Conservation (phyloP, 2,797 vertebrate genomes). For the Hafferia zeledoni region DNA sequence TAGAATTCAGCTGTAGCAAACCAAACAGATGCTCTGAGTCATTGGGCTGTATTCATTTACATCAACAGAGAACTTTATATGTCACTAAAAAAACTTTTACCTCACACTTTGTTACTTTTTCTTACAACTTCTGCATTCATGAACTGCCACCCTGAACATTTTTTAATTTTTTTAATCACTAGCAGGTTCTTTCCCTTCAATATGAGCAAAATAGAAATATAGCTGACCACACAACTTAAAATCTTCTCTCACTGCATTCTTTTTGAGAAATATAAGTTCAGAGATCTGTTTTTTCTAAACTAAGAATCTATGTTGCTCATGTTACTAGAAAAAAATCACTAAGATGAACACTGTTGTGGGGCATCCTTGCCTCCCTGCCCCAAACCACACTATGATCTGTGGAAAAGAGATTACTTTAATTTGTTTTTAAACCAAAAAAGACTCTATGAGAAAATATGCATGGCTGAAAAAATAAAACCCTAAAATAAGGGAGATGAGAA, state of each 20-base stretch:
- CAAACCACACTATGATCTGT: not conserved
- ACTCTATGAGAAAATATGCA: not conserved
- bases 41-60: not conserved
- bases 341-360: not conserved
- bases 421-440: not conserved
- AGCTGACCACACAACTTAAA: not conserved
- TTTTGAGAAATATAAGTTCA: not conserved
- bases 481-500: not conserved
- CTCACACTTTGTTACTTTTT: not conserved
- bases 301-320: not conserved
- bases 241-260: not conserved
- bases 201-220: not conserved
- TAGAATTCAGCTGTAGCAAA: slow-evolving; percentile 10
- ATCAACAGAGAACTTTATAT: not conserved
- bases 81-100: not conserved
- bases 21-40: not conserved
- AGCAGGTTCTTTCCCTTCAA: not conserved
- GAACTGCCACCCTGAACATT: not conserved
- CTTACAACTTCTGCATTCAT: not conserved
- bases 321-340: not conserved
- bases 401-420: not conserved
- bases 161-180: not conserved
- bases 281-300: not conserved
- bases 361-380: not conserved
- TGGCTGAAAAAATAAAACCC: not conserved